Base-by-base conservation (phyloP, 2,113 vertebrate species). In the Plotosus lineatus region DNA sequence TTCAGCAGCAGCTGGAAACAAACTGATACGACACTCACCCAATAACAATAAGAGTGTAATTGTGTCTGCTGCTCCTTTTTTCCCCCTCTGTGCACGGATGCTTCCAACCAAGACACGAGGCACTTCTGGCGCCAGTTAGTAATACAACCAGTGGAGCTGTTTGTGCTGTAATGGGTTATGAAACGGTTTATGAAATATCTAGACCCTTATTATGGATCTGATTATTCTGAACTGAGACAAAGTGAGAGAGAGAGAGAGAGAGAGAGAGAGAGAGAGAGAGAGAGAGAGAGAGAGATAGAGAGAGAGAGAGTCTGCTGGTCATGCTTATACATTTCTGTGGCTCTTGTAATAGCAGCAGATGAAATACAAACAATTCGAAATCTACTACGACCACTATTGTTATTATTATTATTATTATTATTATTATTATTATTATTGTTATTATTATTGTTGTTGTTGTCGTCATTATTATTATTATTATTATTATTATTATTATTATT, bases 141-240 rank as follows among this genome's bases (percentile, higher is more conserved):
- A 91, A 91, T 89, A 90, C 89, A 90, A 90, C 89, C 90, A 90
- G 88, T 90, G 87, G 89, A 88, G 87, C 90, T 84, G 84, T 90
- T 44, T 85, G 82, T 82, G 86, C 88, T 87, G 90, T 89, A 90
- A 88, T 85, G 88, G 86, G 88, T 89, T 89, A 66, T 15, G 60
- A 31, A 40, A 84, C 81, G 73, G 86, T 88, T 87, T 86, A 83
- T 85, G 87, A 87, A 86, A 86, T 69, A 85, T 89, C 28, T 48
- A 40, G 17, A 17, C 11, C 44, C 6, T 4, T 77, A 28, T 51
- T 53, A 33, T 26, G 28, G 10, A 77, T 50, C 46, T 50, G 58
- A 77, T 77, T 14, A 65, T n/a, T 50, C 6, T 77, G 42, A 33
- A n/a, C 10, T 23, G 53, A 42, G 55, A 77, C 23, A 36, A 7